These are phyloP conservation scores for Dufourea novaeangliae DNA, from an alignment of 1,140 invertebrate genomes.

Conservation along the genomic window DNA sequence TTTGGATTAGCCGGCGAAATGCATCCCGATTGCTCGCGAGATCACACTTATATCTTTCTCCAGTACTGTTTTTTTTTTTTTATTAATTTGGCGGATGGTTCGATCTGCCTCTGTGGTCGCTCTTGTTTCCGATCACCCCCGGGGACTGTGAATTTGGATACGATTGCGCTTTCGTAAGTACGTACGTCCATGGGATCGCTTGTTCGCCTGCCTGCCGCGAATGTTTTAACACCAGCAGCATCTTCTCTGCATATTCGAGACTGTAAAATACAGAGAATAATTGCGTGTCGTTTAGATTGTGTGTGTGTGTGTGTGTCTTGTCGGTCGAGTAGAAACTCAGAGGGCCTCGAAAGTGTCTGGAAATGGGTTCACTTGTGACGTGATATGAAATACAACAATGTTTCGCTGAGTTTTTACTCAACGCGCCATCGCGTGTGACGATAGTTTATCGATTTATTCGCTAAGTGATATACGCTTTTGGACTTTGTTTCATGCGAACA, in stretches of 20 bases:
- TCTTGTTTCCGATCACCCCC: slow-evolving; percentile 74
- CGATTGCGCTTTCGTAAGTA: slow-evolving; percentile 78
- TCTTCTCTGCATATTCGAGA: slow-evolving; percentile 32
- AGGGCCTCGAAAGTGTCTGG: background rate
- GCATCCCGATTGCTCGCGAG: slow-evolving; percentile 2
- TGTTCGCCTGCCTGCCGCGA: slow-evolving; percentile 59
- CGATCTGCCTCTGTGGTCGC: slow-evolving; percentile 74
- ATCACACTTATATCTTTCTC: slow-evolving; percentile 73
- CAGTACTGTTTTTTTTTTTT: slow-evolving; percentile 79
- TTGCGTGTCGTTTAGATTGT: slow-evolving; percentile 29
- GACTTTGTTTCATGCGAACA: slow-evolving; percentile 84
- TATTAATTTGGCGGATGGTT: slow-evolving; percentile 80
- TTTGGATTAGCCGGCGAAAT: no score
- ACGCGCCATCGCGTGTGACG: slow-evolving; percentile 40
- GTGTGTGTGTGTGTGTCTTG: no score
- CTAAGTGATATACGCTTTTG: slow-evolving; percentile 81
- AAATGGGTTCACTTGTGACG: background rate
- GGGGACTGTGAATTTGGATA: slow-evolving; percentile 75
- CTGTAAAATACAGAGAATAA: background rate
- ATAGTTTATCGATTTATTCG: slow-evolving; percentile 54
- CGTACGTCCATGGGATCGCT: slow-evolving; percentile 65
- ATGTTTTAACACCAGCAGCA: slow-evolving; percentile 46
- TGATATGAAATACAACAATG: background rate
- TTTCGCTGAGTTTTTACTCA: slow-evolving; percentile 48
- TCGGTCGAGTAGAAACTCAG: slow-evolving; percentile 54